Evolutionary conservation across 2,888 invertebrate genomes (phyloP), one percentile per base, ranked within the genome.

Genomic region (Cantharis nigra): DNA sequence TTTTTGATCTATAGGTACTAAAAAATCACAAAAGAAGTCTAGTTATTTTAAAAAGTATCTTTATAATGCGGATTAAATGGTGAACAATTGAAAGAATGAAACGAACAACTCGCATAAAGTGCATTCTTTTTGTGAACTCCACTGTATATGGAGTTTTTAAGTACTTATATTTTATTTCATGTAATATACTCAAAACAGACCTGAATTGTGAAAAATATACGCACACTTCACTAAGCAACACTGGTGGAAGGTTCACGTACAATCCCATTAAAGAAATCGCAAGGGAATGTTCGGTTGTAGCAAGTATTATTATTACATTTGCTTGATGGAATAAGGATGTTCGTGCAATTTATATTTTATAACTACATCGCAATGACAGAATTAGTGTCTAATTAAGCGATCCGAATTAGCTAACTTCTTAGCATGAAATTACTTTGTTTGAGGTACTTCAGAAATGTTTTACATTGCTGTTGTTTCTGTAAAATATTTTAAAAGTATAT

Each of bases 231-330:
- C 28, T 30, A 30, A 30, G 28, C 28, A 30, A 11, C 9, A 10
- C 28, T 30, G 10, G 10, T 26, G 26, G 26, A 30, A 65, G 74
- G 33, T 64, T 63, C 63, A 69, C 74, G 69, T 49, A 75, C 18
- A 62, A 69, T 65, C 23, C 49, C 75, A 65, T 70, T 75, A 64
- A 70, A 74, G 74, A 75, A 75, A 65, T 71, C 26, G 23, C 75
- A 70, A 71, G 75, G 70, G 75, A 71, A 75, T 70, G 23, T 70
- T 75, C 49, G 16, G 70, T 28, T 67, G 23, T 33, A 70, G 49
- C 49, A 49, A 49, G 49, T 49, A 49, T 65, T 26, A 75, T 75
- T 75, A 74, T 74, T 74, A 74, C 70, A 69, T 63, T 67, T 64
- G 28, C 65, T 71, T 49, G 65, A 71, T 70, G 75, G 33, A 69